Percentiles rank a stretch among this genome's conserved stretches.
Evolutionary conservation across 2,888 invertebrate species (phyloP).

Genomic region (Tachina fera): DNA sequence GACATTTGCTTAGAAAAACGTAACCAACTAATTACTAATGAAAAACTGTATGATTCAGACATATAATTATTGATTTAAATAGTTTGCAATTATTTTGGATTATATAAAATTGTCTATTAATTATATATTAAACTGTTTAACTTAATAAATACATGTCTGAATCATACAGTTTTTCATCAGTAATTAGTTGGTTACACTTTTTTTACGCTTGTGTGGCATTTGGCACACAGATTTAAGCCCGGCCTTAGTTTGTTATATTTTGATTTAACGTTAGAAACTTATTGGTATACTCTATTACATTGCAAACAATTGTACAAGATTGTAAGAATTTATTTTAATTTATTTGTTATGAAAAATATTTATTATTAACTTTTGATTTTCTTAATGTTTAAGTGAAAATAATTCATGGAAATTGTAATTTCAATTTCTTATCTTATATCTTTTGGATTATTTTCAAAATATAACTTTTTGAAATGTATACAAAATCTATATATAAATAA

Average conservation of each 20-base stretch:
- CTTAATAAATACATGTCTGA: too few relatives aligned
- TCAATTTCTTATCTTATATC: conserved; percentile 60
- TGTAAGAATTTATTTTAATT: neutral
- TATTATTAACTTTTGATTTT: conserved; percentile 11
- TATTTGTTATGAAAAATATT: conserved; percentile 30
- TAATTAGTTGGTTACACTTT: too few relatives aligned
- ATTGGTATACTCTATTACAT: conserved; percentile 17
- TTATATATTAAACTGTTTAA: too few relatives aligned
- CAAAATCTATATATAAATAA: conserved; percentile 61
- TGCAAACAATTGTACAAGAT: neutral
- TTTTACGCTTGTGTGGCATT: too few relatives aligned
- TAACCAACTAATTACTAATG: too few relatives aligned
- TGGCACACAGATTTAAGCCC: too few relatives aligned
- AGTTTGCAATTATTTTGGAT: too few relatives aligned
- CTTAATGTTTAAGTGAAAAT: conserved; percentile 26
- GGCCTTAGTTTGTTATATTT: conserved; percentile 29
- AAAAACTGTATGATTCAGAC: too few relatives aligned
- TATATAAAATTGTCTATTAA: too few relatives aligned
- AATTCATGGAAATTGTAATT: conserved; percentile 38
- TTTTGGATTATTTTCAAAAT: conserved; percentile 63
- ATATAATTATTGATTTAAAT: too few relatives aligned
- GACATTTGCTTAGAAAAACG: too few relatives aligned
- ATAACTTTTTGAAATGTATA: conserved; percentile 71
- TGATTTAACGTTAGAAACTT: neutral
- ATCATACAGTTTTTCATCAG: too few relatives aligned